Evolutionary conservation across 2,113 vertebrate species (phyloP), one percentile per base, ranked within the genome.

Genomic region (Mustelus asterias): DNA sequence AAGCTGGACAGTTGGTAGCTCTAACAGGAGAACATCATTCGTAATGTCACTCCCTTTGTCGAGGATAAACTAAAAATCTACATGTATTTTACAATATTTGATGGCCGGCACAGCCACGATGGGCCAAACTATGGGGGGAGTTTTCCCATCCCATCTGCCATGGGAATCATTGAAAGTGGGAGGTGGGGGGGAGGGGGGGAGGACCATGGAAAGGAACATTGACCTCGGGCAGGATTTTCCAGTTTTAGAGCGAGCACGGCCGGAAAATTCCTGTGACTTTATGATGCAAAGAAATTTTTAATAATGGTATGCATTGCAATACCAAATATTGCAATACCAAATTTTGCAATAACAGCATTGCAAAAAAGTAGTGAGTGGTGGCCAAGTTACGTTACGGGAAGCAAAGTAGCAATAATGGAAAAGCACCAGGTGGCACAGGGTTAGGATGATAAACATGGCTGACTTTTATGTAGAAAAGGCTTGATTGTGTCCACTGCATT

Each of bases 341-440:
- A 89, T 54, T 1, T 14, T n/a, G n/a, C n/a, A n/a, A n/a, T n/a
- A n/a, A 48, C 26, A 4, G 3, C 48, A 60, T 58, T 60, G 86
- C 48, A 54, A 26, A 0, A 54, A 26, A 54, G 44, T 80, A 37
- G 6, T 11, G 6, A 16, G n/a, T 24, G 85, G 29, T 26, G 8
- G 44, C 85, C 86, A 89, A 5, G 58, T 60, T 16, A 54, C 10
- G 48, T 54, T 60, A 60, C 2, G 1, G 48, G 48, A 89, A 89
- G 48, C 48, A 89, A 60, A 26, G 86, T 89, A 54, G 48, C 86
- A 89, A 16, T 90, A 90, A 90, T 90, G 60, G 58, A 90, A 90
- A 60, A 60, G 16, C 26, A 60, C 26, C 54, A 90, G 88, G 54
- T 60, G 29, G 29, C 2, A 18, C 0, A 63, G 88, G 58, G 88